These are phyloP conservation scores for Chelidonichthys spinosus DNA, from an alignment of 2,797 vertebrate genomes.

Conservation along the genomic window DNA sequence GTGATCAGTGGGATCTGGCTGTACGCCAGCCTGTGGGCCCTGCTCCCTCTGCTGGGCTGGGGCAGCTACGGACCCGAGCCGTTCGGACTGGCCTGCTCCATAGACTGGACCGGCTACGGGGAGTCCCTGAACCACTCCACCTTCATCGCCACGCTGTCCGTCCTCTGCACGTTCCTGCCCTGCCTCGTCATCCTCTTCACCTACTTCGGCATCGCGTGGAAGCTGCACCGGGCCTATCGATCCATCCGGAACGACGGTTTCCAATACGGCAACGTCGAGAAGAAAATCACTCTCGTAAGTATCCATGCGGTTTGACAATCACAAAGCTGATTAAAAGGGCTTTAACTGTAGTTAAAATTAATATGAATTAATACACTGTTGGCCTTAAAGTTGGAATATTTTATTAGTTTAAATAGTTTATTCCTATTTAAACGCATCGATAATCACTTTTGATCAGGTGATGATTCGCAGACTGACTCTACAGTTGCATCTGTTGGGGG, in stretches of 20 bases:
- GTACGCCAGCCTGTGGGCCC: conserved; percentile 72
- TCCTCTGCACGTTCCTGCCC: conserved; percentile 75
- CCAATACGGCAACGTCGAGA: conserved; percentile 67
- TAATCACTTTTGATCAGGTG: too few species aligned
- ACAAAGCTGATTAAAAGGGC: not conserved
- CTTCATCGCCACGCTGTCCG: conserved; percentile 69
- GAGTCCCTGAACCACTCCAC: conserved; percentile 71
- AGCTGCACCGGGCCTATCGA: conserved; percentile 77
- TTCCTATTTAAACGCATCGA: too few species aligned
- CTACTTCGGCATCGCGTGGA: conserved; percentile 77
- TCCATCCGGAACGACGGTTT: conserved; percentile 68
- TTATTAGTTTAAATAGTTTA: too few species aligned
- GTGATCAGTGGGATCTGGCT: conserved; percentile 74
- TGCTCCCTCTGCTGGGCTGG: conserved; percentile 76
- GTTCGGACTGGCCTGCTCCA: conserved; percentile 74
- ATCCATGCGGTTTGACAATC: not conserved
- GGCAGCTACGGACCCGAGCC: conserved; percentile 78
- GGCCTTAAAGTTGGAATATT: too few species aligned
- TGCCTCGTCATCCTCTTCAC: conserved; percentile 71
- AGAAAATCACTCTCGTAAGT: conserved; percentile 76
- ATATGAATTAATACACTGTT: too few species aligned
- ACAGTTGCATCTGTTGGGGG: too few species aligned
- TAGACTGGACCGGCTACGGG: conserved; percentile 76
- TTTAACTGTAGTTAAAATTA: not conserved
- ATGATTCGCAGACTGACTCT: too few species aligned